phyloP scores from a whole-genome alignment of 1,140 invertebrate species.

The Drosophila arawakana region DNA sequence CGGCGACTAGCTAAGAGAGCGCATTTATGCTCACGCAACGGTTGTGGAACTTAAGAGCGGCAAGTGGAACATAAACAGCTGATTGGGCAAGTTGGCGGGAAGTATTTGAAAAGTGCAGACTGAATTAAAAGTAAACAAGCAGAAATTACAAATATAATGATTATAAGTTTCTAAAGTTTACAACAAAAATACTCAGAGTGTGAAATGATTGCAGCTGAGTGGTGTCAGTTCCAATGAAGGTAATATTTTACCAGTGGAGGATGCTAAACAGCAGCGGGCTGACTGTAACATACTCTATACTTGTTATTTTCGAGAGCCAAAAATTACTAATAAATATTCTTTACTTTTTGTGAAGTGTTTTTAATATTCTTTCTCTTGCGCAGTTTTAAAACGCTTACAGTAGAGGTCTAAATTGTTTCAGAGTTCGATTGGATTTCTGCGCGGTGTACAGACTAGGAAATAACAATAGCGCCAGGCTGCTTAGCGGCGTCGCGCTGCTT shows the following conservation, averaged over 20 bases:
- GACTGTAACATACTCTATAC: too few species aligned
- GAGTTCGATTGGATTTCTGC: constrained; percentile 43
- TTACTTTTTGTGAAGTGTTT: constrained; percentile 52
- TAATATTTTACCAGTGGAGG: too few species aligned
- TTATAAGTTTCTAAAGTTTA: too few species aligned
- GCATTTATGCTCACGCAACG: neutral
- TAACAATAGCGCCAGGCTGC: constrained; percentile 85
- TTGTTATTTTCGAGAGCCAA: too few species aligned
- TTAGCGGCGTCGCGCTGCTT: constrained; percentile 87
- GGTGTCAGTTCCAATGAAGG: too few species aligned
- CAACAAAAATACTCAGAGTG: too few species aligned
- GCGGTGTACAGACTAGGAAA: constrained; percentile 60
- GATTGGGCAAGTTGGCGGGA: neutral
- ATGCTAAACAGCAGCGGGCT: too few species aligned
- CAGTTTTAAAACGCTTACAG: constrained; percentile 72
- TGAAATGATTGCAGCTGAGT: too few species aligned
- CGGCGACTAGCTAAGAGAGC: constrained; percentile 1
- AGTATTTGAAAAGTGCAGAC: constrained; percentile 1
- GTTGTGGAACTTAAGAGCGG: constrained; percentile 34
- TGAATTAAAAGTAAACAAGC: neutral
- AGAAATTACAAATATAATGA: too few species aligned
- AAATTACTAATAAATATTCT: neutral
- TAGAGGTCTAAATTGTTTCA: constrained; percentile 67
- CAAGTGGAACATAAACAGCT: constrained; percentile 20
- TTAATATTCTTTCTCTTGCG: constrained; percentile 54